Percentiles rank a stretch among this genome's conserved stretches.
Evolutionary conservation across 2,113 vertebrate species (phyloP).

Genomic region (Furnarius figulus): DNA sequence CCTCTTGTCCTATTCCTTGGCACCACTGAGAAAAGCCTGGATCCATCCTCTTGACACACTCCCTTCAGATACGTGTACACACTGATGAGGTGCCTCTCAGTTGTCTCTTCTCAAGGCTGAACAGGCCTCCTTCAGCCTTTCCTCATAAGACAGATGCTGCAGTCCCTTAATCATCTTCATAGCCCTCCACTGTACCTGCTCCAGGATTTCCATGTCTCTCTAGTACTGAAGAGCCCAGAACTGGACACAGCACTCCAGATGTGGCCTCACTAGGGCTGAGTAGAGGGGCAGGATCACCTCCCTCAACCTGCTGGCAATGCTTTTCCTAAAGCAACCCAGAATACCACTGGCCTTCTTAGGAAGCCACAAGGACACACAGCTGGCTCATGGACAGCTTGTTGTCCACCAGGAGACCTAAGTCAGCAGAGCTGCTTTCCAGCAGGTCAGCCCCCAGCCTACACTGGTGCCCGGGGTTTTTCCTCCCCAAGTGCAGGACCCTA

Average conservation of each 20-base stretch:
- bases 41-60: neutral
- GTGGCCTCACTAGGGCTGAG: neutral
- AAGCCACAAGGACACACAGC: neutral
- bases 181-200: accelerated
- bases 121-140: neutral
- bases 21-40: neutral
- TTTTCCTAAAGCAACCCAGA: neutral
- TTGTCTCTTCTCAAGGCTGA: neutral
- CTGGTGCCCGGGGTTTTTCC: neutral
- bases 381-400: neutral
- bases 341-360: neutral
- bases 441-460: neutral
- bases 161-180: neutral
- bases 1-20: neutral
- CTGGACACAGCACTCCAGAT: neutral
- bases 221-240: neutral
- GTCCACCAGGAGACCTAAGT: neutral
- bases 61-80: neutral
- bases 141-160: neutral
- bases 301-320: neutral
- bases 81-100: neutral
- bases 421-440: neutral
- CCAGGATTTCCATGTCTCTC: neutral
- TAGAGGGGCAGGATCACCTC: neutral
- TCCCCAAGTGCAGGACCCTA: neutral